phyloP scores from a whole-genome alignment of 1,140 invertebrate genomes.

The Caerostris extrusa region DNA sequence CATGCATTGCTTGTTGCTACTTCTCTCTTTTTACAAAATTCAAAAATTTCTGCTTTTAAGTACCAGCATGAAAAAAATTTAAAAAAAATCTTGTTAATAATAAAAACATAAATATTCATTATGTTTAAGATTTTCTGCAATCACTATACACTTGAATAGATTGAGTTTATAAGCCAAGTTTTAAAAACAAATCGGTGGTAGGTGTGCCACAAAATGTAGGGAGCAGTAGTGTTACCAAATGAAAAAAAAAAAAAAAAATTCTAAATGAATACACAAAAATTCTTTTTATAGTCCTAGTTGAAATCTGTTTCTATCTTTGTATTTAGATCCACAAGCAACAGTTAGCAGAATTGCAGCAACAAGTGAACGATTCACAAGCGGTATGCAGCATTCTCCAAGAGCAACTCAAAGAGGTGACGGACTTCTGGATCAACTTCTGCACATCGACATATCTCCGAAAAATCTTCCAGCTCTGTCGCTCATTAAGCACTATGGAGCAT shows the following conservation, averaged over 20 bases:
- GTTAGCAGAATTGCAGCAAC: conserved; percentile 64
- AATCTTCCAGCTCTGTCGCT: conserved; percentile 62
- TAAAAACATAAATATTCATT: too few species aligned
- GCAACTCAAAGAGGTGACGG: conserved; percentile 71
- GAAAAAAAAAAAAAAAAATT: neutral
- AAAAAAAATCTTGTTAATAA: too few species aligned
- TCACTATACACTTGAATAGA: too few species aligned
- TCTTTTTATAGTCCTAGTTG: neutral
- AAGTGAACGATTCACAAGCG: conserved; percentile 70
- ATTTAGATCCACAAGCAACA: conserved; percentile 76
- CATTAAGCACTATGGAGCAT: conserved; percentile 74
- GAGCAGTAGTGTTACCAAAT: too few species aligned
- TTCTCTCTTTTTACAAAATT: too few species aligned
- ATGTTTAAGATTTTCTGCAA: too few species aligned
- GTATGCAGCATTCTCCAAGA: conserved; percentile 74
- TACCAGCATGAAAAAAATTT: too few species aligned
- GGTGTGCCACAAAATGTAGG: too few species aligned
- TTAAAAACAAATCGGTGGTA: too few species aligned
- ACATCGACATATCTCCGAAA: conserved; percentile 75
- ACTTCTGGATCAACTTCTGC: conserved; percentile 73
- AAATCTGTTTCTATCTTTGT: neutral
- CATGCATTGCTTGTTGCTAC: too few species aligned
- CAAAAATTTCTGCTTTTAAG: too few species aligned
- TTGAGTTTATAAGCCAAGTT: too few species aligned
- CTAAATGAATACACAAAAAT: neutral